phyloP scores from a whole-genome alignment of 2,797 vertebrate species.

The Muscicapa striata region DNA sequence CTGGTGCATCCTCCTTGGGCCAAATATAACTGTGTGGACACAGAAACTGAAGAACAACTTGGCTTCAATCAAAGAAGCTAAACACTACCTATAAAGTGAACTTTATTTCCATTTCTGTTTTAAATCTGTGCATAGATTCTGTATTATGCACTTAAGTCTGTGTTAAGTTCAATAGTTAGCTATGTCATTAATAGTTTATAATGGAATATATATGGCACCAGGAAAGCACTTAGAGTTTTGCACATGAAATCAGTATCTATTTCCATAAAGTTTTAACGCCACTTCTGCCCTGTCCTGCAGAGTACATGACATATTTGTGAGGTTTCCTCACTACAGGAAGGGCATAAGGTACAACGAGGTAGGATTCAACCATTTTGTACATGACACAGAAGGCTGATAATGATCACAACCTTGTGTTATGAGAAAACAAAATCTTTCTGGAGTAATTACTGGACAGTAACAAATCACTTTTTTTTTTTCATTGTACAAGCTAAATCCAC shows the following conservation, averaged over 20 bases:
- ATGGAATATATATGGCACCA: slow-evolving; percentile 4
- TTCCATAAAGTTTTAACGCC: slow-evolving; percentile 1
- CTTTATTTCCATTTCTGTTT: not conserved
- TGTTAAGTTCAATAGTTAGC: not conserved
- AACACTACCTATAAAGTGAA: not conserved
- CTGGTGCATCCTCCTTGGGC: not conserved
- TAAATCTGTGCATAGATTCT: not conserved
- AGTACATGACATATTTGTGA: not conserved
- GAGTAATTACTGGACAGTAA: not conserved
- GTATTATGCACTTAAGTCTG: not conserved
- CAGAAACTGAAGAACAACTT: not conserved
- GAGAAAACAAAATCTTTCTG: not conserved
- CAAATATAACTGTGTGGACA: not conserved
- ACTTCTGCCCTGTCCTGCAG: not conserved
- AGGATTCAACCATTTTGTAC: not conserved
- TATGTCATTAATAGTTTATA: not conserved
- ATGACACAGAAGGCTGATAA: not conserved
- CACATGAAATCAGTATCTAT: not conserved
- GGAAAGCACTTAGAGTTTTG: not conserved
- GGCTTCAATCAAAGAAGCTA: not conserved
- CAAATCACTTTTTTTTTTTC: not conserved
- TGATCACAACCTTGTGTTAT: not conserved
- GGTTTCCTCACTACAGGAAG: not conserved
- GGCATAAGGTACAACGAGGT: not conserved
- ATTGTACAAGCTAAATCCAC: not conserved